These are phyloP conservation scores for Penaeus vannamei DNA, from an alignment of 1,140 invertebrate genomes.

Conservation along the genomic window DNA sequence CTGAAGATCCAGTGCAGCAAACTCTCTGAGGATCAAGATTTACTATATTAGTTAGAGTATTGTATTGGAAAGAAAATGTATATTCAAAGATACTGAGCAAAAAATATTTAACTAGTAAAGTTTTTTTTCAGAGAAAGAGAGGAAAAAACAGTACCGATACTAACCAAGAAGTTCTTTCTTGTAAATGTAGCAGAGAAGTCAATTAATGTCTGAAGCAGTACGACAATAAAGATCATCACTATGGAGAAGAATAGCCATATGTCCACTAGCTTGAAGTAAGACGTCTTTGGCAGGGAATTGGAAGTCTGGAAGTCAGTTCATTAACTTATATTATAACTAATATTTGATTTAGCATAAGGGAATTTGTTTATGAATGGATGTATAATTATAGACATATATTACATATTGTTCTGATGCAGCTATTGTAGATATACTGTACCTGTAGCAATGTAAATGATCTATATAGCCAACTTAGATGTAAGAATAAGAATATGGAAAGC, in stretches of 20 bases:
- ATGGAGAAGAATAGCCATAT: conserved; percentile 62
- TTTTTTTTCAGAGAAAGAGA: too few relatives aligned
- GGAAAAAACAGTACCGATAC: background rate
- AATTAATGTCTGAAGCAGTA: conserved; percentile 48
- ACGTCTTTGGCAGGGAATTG: conserved; percentile 53
- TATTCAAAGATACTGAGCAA: too few relatives aligned
- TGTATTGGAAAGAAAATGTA: too few relatives aligned
- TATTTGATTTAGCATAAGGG: background rate
- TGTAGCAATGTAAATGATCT: too few relatives aligned
- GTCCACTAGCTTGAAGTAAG: conserved; percentile 58
- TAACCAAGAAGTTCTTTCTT: background rate
- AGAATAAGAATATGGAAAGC: too few relatives aligned
- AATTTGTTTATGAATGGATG: background rate
- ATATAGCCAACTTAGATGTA: too few relatives aligned
- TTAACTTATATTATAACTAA: background rate
- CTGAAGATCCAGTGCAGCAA: too few relatives aligned
- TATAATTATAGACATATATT: background rate
- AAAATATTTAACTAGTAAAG: too few relatives aligned
- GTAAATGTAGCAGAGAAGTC: conserved; percentile 35
- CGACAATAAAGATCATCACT: conserved; percentile 56
- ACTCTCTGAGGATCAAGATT: too few relatives aligned
- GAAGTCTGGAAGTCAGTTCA: conserved; percentile 38
- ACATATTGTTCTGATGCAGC: too few relatives aligned
- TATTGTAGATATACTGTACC: too few relatives aligned
- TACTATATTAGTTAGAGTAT: too few relatives aligned